Evolutionary conservation across 2,888 invertebrate species (phyloP).

Genomic region (Orthonevra nobilis): DNA sequence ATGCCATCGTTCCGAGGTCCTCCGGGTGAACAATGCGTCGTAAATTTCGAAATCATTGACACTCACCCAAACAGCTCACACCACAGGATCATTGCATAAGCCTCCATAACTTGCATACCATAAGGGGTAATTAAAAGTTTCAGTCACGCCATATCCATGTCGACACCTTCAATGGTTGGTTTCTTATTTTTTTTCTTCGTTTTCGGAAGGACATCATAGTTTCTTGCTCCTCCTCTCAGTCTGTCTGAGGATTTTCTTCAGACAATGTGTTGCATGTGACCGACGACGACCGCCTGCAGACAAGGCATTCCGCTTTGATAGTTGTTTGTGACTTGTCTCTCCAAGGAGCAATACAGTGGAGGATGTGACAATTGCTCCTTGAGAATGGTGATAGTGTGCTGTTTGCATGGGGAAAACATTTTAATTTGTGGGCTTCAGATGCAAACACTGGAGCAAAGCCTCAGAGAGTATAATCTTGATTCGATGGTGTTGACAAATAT

Average conservation of each 20-base stretch:
- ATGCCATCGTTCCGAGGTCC: conserved; percentile 50
- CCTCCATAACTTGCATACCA: conserved; percentile 49
- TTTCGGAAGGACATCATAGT: conserved; percentile 3
- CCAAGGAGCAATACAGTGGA: background rate
- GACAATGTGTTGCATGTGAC: conserved; percentile 27
- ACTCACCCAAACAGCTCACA: conserved; percentile 32
- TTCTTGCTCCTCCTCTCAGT: background rate
- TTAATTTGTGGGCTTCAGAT: too few relatives aligned
- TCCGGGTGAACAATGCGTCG: conserved; percentile 21
- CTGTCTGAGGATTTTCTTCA: conserved; percentile 17
- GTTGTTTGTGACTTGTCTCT: conserved; percentile 5
- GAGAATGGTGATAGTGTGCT: background rate
- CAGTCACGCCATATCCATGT: conserved; percentile 67
- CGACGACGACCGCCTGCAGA: conserved; percentile 27
- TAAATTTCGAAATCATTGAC: conserved; percentile 31
- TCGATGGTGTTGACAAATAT: background rate
- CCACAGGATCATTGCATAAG: background rate
- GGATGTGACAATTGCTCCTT: background rate
- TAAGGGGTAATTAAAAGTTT: conserved; percentile 66
- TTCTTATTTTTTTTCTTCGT: conserved; percentile 1
- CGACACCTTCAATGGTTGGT: conserved; percentile 52
- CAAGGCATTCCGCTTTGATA: background rate
- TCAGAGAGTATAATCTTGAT: too few relatives aligned
- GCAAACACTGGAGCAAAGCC: too few relatives aligned
- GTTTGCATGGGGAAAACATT: background rate